phyloP scores from a whole-genome alignment of 2,888 invertebrate genomes.

The Drosophila paramelanica region DNA sequence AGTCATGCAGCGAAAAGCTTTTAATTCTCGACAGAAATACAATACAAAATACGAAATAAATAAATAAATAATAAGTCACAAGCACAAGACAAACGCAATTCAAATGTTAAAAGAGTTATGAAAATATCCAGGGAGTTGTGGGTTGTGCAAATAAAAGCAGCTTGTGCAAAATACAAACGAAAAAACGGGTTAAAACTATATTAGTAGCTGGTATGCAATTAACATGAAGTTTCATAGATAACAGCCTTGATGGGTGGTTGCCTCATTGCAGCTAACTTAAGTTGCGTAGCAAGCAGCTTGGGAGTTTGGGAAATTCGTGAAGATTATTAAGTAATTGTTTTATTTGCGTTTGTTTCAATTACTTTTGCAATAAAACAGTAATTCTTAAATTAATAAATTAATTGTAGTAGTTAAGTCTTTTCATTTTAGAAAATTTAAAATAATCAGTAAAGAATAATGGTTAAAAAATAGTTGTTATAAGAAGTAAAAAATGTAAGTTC shows the following conservation, averaged over 20 bases:
- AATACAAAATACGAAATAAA: conserved; percentile 4
- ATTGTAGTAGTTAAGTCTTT: too few relatives aligned
- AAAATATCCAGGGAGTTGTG: conserved; percentile 25
- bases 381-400: too few relatives aligned
- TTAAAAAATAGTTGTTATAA: too few relatives aligned
- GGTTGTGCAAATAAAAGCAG: conserved; percentile 19
- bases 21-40: conserved; percentile 45
- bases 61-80: conserved; percentile 14
- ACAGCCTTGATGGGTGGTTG: conserved; percentile 2
- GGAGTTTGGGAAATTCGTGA: neutral
- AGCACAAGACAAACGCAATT: conserved; percentile 12
- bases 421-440: too few relatives aligned
- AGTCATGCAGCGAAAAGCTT: conserved; percentile 56
- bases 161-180: neutral
- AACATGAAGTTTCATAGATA: conserved; percentile 9
- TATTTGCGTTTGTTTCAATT: too few relatives aligned
- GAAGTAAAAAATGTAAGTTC: neutral
- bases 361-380: too few relatives aligned
- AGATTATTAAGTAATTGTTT: too few relatives aligned
- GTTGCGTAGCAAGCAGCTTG: neutral
- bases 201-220: neutral
- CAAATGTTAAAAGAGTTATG: conserved; percentile 27
- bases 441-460: too few relatives aligned
- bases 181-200: conserved; percentile 1
- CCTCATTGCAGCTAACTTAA: neutral